phyloP scores from a whole-genome alignment of 2,113 vertebrate species.

The Crotalus helleri region DNA sequence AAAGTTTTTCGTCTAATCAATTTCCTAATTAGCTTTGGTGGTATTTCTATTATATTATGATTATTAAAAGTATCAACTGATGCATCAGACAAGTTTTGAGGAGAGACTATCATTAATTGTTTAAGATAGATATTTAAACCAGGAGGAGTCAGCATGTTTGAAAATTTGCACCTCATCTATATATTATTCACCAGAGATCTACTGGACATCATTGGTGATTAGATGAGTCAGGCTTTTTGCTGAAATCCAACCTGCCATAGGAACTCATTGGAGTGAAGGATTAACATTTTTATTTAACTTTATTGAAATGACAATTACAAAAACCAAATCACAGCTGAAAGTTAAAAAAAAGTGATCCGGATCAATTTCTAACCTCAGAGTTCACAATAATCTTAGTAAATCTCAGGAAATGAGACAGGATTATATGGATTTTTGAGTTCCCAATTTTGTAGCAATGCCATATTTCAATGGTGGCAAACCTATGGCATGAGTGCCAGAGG shows the following conservation, averaged over 20 bases:
- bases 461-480: too few relatives aligned
- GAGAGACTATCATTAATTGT: neutral
- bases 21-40: neutral
- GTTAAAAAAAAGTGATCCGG: neutral
- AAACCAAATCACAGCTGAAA: neutral
- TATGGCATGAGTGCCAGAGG: too few relatives aligned
- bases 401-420: neutral
- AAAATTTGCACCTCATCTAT: neutral
- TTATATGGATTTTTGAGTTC: neutral
- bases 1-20: neutral
- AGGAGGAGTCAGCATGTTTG: neutral
- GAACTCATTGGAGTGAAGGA: neutral
- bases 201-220: neutral
- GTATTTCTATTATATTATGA: neutral
- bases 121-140: neutral
- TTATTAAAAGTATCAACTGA: neutral
- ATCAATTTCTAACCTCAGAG: neutral
- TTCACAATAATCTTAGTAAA: neutral
- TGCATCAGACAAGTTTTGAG: neutral
- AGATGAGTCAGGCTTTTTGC: neutral
- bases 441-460: too few relatives aligned
- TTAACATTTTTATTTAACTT: neutral
- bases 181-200: neutral
- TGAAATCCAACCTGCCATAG: neutral
- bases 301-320: neutral